Evolutionary conservation across 2,888 invertebrate genomes (phyloP).

Genomic region (Tetranychus truncatus): DNA sequence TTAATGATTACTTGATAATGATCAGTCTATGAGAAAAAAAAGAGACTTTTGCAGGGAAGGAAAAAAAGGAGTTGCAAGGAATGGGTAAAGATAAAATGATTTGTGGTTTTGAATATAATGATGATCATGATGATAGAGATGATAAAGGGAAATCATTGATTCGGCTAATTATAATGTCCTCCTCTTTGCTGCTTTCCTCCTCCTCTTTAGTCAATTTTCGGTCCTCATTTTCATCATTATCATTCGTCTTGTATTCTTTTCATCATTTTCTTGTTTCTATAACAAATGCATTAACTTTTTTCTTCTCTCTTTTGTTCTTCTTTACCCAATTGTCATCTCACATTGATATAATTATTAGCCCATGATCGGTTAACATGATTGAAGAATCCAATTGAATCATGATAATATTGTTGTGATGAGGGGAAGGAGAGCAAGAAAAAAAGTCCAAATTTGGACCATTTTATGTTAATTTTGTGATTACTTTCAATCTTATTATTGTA

Average conservation of each 20-base stretch:
- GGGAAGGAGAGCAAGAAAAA: too few species aligned
- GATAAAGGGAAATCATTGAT: neutral
- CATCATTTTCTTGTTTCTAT: neutral
- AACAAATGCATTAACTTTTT: neutral
- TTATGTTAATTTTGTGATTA: too few species aligned
- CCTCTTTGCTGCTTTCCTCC: neutral
- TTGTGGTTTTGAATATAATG: neutral
- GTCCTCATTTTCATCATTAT: neutral
- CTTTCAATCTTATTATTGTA: too few species aligned
- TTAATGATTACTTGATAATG: neutral
- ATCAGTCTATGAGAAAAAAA: neutral
- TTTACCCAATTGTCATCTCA: neutral
- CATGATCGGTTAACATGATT: too few species aligned
- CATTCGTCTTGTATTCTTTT: neutral
- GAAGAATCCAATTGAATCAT: too few species aligned
- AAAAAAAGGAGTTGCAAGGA: too few species aligned
- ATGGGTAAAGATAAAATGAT: neutral
- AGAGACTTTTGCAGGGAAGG: too few species aligned
- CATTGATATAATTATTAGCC: too few species aligned
- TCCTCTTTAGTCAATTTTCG: too few species aligned
- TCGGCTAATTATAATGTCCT: conserved; percentile 1
- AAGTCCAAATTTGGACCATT: too few species aligned
- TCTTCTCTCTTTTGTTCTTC: neutral
- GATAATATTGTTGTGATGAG: too few species aligned
- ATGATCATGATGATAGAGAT: neutral